Percentiles rank a stretch among this genome's conserved stretches.
These are phyloP conservation scores for Chromobotia macracanthus DNA, from an alignment of 2,797 vertebrate species.

Conservation along the genomic window DNA sequence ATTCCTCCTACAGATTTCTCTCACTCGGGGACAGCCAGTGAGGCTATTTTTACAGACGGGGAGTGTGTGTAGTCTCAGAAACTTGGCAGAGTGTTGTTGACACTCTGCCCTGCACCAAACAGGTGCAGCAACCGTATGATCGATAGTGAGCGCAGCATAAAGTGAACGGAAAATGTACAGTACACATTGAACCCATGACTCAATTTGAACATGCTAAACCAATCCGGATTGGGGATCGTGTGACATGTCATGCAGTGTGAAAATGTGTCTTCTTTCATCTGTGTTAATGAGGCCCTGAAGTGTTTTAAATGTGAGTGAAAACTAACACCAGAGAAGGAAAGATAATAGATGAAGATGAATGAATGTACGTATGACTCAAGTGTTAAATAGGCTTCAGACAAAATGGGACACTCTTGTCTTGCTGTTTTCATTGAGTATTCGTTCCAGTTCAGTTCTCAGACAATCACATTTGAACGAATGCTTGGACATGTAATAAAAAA, in stretches of 20 bases:
- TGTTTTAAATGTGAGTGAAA: not conserved
- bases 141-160: conserved; percentile 3
- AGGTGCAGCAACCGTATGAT: conserved; percentile 29
- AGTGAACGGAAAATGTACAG: conserved; percentile 36
- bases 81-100: conserved; percentile 48
- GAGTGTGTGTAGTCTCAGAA: conserved; percentile 24
- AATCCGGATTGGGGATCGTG: conserved; percentile 23
- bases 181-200: conserved; percentile 39
- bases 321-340: not conserved
- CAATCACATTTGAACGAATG: conserved; percentile 38
- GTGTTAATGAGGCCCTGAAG: conserved; percentile 26
- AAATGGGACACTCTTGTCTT: conserved; percentile 2
- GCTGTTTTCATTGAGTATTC: conserved; percentile 3
- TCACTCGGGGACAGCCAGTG: conserved; percentile 16
- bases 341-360: not conserved
- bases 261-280: conserved; percentile 18
- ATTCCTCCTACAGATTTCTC: conserved; percentile 1
- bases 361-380: conserved; percentile 8
- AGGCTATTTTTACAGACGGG: conserved; percentile 42
- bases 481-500: conserved; percentile 34
- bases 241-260: conserved; percentile 23
- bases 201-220: conserved; percentile 21
- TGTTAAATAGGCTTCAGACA: not conserved
- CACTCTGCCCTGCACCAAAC: conserved; percentile 13
- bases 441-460: conserved; percentile 5